These are phyloP conservation scores for Timema podura DNA, from an alignment of 2,888 invertebrate genomes.

Conservation along the genomic window DNA sequence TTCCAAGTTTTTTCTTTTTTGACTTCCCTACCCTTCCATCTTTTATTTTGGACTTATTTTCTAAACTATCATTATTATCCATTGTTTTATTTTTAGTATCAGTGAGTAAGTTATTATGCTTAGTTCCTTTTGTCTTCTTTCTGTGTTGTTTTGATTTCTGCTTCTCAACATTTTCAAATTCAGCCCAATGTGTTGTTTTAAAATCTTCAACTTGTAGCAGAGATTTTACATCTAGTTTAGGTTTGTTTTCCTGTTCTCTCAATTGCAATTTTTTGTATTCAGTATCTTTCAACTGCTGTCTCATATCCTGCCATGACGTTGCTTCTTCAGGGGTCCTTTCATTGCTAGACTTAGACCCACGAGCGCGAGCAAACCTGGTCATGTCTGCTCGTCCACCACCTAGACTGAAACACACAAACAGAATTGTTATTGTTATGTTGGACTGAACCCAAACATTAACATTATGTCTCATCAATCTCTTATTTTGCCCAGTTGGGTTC, in stretches of 20 bases:
- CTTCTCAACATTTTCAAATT: constrained; percentile 37
- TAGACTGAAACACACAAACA: too few relatives aligned
- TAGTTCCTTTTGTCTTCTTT: not conserved
- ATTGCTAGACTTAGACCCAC: constrained; percentile 71
- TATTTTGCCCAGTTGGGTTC: too few relatives aligned
- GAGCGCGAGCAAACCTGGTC: constrained; percentile 71
- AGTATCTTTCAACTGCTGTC: constrained; percentile 52
- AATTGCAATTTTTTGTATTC: not conserved
- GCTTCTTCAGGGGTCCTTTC: constrained; percentile 62
- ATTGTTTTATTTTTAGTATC: constrained; percentile 44
- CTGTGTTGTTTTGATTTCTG: constrained; percentile 32
- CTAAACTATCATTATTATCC: constrained; percentile 19
- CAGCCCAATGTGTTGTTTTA: constrained; percentile 38
- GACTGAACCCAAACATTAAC: too few relatives aligned
- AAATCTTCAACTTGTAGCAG: constrained; percentile 10
- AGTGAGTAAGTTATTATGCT: not conserved
- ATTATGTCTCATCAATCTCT: too few relatives aligned
- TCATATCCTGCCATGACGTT: constrained; percentile 71
- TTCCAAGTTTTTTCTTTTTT: constrained; percentile 34
- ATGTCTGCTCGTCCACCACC: constrained; percentile 42
- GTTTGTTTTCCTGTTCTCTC: constrained; percentile 1
- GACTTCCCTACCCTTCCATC: constrained; percentile 21
- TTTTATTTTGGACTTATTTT: constrained; percentile 15
- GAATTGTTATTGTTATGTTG: too few relatives aligned
- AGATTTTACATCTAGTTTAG: not conserved